Evolutionary conservation across 2,113 vertebrate genomes (phyloP).

Genomic region (Zosterops japonicus): DNA sequence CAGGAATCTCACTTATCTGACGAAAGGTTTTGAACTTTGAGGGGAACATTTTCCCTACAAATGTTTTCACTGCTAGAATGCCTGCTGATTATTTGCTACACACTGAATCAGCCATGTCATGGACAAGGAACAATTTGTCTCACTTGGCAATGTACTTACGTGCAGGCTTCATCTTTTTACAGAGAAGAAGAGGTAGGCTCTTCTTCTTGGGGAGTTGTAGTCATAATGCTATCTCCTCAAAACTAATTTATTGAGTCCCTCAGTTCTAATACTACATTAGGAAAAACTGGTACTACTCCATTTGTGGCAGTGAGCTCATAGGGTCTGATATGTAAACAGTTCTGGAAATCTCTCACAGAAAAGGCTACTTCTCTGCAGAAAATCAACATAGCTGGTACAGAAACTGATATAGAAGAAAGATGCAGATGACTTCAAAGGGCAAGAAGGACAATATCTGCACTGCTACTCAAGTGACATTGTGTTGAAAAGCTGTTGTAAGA

Average conservation of each 20-base stretch:
- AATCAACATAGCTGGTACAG: not conserved
- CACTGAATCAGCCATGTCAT: not conserved
- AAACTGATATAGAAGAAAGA: not conserved
- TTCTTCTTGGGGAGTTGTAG: not conserved
- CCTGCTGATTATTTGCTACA: not conserved
- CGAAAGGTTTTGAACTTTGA: not conserved
- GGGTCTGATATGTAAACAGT: not conserved
- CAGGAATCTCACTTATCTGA: not conserved
- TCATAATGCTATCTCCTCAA: not conserved
- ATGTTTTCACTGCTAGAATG: not conserved
- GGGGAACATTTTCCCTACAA: not conserved
- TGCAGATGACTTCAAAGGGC: not conserved
- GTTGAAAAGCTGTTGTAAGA: not conserved
- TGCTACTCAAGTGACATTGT: not conserved
- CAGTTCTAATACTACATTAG: not conserved
- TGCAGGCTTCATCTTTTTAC: not conserved
- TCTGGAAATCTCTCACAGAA: not conserved
- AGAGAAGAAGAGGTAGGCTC: not conserved
- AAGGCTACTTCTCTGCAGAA: not conserved
- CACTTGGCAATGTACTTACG: not conserved
- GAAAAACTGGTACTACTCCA: not conserved
- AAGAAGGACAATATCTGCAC: not conserved
- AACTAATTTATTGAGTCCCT: not conserved
- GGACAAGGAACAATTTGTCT: not conserved
- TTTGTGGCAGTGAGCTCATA: not conserved